phyloP scores from a whole-genome alignment of 2,888 invertebrate genomes.

The Microchrysa polita region DNA sequence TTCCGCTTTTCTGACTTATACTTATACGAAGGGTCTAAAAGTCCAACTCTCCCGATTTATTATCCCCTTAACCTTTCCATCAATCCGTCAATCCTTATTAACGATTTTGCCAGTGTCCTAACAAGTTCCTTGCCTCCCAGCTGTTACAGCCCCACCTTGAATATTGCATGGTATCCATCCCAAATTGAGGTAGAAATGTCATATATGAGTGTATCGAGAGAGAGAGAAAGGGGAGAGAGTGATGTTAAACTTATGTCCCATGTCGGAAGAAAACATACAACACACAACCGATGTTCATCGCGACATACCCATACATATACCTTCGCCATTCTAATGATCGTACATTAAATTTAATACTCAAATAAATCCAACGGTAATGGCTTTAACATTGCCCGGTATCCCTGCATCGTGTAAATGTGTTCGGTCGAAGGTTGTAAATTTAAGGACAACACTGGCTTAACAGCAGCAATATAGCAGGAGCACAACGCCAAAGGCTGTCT shows the following conservation, averaged over 20 bases:
- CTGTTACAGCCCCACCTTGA: not conserved
- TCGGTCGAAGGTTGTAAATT: slow-evolving; percentile 33
- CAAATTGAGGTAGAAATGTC: slow-evolving; percentile 27
- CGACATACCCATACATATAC: no score
- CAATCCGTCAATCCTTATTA: no score
- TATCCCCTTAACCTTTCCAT: no score
- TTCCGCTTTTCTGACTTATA: no score
- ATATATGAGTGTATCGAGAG: slow-evolving; percentile 4
- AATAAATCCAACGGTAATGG: slow-evolving; percentile 48
- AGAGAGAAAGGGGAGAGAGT: no score
- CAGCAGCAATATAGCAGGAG: no score
- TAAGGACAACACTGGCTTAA: slow-evolving; percentile 31
- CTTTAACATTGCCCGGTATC: slow-evolving; percentile 43
- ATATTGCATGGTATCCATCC: not conserved
- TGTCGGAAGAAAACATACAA: slow-evolving; percentile 1
- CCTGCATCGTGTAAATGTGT: slow-evolving; percentile 42
- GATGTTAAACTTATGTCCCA: slow-evolving; percentile 31
- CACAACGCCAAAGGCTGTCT: slow-evolving; percentile 5
- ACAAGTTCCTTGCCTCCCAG: not conserved
- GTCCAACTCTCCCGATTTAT: no score
- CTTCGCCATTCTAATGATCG: slow-evolving; percentile 49
- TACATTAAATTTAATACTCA: slow-evolving; percentile 51
- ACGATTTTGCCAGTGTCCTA: no score
- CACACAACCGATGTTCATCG: slow-evolving; percentile 11
- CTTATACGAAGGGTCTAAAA: no score